phyloP scores from a whole-genome alignment of 2,113 vertebrate species.

The Takifugu bimaculatus region DNA sequence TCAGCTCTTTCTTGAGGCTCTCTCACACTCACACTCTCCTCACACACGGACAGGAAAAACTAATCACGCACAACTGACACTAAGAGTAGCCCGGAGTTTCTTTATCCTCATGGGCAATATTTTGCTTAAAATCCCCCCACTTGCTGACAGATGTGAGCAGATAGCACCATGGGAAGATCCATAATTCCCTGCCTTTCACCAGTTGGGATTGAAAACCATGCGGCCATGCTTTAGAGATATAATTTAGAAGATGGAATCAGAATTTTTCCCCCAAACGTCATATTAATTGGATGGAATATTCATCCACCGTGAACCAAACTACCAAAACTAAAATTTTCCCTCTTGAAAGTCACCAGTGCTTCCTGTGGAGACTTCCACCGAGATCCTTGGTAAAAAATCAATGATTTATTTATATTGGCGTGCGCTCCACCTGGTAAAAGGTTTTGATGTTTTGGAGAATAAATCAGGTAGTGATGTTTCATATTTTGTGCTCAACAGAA shows the following conservation, averaged over 20 bases:
- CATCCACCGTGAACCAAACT: not conserved
- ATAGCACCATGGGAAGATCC: constrained; percentile 37
- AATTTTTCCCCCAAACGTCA: constrained; percentile 13
- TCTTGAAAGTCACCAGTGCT: not conserved
- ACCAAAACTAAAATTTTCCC: constrained; percentile 7
- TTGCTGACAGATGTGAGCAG: constrained; percentile 53
- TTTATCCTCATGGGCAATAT: constrained; percentile 27
- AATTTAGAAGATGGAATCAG: constrained; percentile 22
- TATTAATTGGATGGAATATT: constrained; percentile 18
- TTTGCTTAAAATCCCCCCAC: constrained; percentile 42
- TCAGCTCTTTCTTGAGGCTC: too few relatives aligned
- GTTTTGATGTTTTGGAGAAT: constrained; percentile 34
- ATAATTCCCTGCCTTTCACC: constrained; percentile 50
- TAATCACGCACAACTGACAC: constrained; percentile 15
- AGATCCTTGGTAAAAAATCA: constrained; percentile 1
- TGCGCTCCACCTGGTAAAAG: constrained; percentile 6
- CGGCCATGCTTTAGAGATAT: constrained; percentile 34
- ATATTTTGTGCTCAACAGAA: constrained; percentile 37
- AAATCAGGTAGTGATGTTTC: constrained; percentile 41
- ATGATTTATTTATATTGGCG: constrained; percentile 23
- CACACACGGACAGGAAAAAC: too few relatives aligned
- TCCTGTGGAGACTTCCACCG: not conserved
- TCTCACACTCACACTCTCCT: too few relatives aligned
- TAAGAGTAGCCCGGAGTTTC: constrained; percentile 14
- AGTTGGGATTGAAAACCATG: constrained; percentile 49